Base-by-base conservation (phyloP, 2,888 invertebrate species). In the Ophion slaviceki region DNA sequence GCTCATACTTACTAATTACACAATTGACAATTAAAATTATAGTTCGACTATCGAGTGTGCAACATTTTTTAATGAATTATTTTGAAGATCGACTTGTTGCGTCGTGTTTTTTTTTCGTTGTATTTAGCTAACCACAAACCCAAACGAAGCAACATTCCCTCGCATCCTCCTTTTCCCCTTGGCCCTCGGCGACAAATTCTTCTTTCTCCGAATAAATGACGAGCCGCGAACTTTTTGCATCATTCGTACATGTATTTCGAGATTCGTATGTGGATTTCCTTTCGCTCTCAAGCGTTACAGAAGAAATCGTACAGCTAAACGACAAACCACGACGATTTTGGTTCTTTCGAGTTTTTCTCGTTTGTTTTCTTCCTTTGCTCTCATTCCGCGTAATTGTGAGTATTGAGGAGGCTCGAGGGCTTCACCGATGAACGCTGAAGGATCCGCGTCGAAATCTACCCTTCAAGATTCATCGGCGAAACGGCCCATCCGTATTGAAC, bases 11-110 rank as follows among this genome's bases (percentile, higher is more conserved):
- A 92, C 91, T 92, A 92, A 92, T 91, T 92, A 90, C 89, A 90
- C 89, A 89, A 91, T 85, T 84, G 5, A 86, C 82, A 85, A 82
- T 87, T 90, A 90, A 88, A 85, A 28, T 28, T 17, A 28, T 87
- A 88, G 90, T 91, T 92, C 91, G 89, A 92, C 89, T 92, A 92
- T 92, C 90, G 90, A 91, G 89, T 91, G 91, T 90, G 90, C 91
- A 90, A 92, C 91, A 91, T 92, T 93, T 93, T 93, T 92, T 92
- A 92, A 93, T 93, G 91, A 93, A 93, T 93, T 93, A 93, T 93
- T 93, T 93, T 92, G 90, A 92, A 92, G 91, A 92, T 92, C 91
- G 90, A 59, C 87, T 77, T 53, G 36, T 57, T 62, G 85, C 47
- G 80, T 87, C 88, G 82, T 89, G n/a, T 85, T 89, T 68, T 75